Evolutionary conservation across 2,797 vertebrate genomes (phyloP), one percentile per base, ranked within the genome.

Genomic region (Florisuga fusca): DNA sequence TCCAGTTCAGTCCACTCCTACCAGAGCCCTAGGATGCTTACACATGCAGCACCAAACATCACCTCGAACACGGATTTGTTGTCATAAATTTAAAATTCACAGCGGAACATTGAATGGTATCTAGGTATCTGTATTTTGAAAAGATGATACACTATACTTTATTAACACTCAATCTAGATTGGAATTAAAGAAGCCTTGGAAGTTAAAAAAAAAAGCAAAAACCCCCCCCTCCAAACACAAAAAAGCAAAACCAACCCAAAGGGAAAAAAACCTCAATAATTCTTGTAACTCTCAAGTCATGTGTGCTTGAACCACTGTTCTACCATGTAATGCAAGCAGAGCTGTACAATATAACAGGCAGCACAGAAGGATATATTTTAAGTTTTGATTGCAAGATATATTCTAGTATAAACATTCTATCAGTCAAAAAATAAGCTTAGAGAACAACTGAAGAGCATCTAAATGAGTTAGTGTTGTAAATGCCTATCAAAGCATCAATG

Each of bases 141-240:
- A 71, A 74, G 13, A 41, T 41, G 2, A 67, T 21, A 4, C n/a
- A 43, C 6, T 20, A 34, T 38, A 26, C 3, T 55, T 74, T 31
- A 6, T 17, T 12, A 84, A 45, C 6, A 15, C 2, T 67, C 20
- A 4, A 38, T 29, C 0, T 0, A 43, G 7, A 69, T 92, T 36
- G 33, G 22, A 71, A 73, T 34, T 12, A 68, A 72, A 85, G 41
- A 6, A 61, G 6, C 26, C 12, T 45, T 62, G 29, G 41, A 54
- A 69, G 3, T 64, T 5, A 29, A 36, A 84, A 67, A 43, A 55
- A 2, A 8, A 75, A 51, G 2, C 9, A 33, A 59, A 58, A 76
- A 18, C 1, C 1, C 9, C 18, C 19, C 5, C 14, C 58, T 51
- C 64, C 22, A 54, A 41, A 22, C 41, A 59, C 62, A n/a, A 8